phyloP scores from a whole-genome alignment of 2,888 invertebrate genomes.

The Coelopa pilipes region DNA sequence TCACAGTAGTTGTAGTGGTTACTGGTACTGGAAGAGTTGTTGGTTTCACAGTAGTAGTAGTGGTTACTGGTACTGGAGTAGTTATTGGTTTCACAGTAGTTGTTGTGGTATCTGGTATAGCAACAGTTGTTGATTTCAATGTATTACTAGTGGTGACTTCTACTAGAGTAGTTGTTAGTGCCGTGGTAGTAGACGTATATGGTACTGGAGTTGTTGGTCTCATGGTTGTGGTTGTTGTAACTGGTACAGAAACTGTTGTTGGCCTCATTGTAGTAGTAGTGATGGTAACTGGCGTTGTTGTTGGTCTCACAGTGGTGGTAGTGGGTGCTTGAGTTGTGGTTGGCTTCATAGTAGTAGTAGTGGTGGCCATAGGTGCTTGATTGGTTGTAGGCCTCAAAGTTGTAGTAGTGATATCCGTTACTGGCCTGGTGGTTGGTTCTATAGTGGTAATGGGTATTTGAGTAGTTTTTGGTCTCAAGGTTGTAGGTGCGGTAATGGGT shows the following conservation, averaged over 20 bases:
- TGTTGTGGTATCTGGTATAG: too few species aligned
- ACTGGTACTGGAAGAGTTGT: too few species aligned
- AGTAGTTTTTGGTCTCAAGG: too few species aligned
- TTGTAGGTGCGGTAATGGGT: too few species aligned
- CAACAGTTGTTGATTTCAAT: too few species aligned
- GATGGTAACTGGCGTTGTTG: constrained; percentile 3
- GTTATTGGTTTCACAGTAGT: too few species aligned
- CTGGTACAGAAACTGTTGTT: background rate
- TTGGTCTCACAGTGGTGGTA: constrained; percentile 16
- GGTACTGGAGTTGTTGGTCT: constrained; percentile 12
- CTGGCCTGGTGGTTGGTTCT: too few species aligned
- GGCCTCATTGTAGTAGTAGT: background rate
- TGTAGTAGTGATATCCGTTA: background rate
- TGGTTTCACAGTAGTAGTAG: too few species aligned
- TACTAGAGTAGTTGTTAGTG: background rate
- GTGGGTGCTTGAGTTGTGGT: constrained; percentile 18
- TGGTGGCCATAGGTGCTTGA: background rate
- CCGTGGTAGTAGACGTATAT: background rate
- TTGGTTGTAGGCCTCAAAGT: background rate
- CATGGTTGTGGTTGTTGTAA: constrained; percentile 1
- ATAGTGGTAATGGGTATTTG: too few species aligned
- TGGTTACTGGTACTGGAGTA: too few species aligned
- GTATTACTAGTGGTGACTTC: too few species aligned
- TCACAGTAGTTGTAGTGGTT: too few species aligned
- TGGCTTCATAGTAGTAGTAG: background rate